These are phyloP conservation scores for Kryptolebias ocellatus DNA, from an alignment of 2,797 vertebrate genomes.

Conservation along the genomic window DNA sequence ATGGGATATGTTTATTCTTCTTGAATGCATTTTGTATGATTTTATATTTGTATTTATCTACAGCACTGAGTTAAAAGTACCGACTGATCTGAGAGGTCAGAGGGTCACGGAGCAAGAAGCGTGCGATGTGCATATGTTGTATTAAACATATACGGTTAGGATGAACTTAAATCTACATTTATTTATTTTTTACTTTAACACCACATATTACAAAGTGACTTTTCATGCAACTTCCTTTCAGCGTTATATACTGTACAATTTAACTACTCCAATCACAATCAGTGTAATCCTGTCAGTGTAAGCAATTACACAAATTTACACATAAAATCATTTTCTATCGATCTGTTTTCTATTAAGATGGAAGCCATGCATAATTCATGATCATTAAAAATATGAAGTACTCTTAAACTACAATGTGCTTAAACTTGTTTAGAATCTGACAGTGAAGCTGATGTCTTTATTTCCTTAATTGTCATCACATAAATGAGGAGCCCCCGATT, in stretches of 20 bases:
- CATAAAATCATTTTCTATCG: conserved; percentile 26
- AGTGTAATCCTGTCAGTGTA: conserved; percentile 11
- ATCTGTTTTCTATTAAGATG: conserved; percentile 51
- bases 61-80: conserved; percentile 24
- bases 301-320: conserved; percentile 9
- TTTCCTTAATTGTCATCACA: conserved; percentile 61
- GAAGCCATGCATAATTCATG: conserved; percentile 52
- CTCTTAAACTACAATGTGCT: conserved; percentile 1
- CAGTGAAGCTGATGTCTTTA: conserved; percentile 42
- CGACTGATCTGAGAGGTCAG: conserved; percentile 32
- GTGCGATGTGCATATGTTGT: neutral
- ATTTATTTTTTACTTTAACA: neutral
- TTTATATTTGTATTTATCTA: conserved; percentile 55
- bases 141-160: neutral
- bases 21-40: conserved; percentile 51
- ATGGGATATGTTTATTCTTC: conserved; percentile 47
- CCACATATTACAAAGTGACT: no score
- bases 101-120: conserved; percentile 6
- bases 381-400: conserved; percentile 36
- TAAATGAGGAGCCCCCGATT: conserved; percentile 54
- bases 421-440: conserved; percentile 20
- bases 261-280: conserved; percentile 14
- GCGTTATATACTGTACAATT: neutral
- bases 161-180: conserved; percentile 10
- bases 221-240: neutral